These are phyloP conservation scores for Thalassaphorura encarpata DNA, from an alignment of 1,140 invertebrate species.

Conservation along the genomic window DNA sequence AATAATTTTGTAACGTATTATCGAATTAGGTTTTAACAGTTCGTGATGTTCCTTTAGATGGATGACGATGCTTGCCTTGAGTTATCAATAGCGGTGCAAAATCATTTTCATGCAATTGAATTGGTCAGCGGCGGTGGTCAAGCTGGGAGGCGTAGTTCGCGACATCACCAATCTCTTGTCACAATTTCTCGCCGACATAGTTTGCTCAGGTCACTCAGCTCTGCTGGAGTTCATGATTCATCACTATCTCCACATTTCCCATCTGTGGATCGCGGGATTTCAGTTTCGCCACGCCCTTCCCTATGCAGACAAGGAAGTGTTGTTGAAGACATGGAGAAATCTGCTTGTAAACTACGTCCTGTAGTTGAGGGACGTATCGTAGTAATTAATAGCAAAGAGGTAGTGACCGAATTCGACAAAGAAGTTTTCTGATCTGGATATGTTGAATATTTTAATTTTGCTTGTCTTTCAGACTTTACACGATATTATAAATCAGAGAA, in stretches of 20 bases:
- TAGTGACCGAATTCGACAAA: not conserved
- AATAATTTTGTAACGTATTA: no score
- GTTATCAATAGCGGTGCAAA: slow-evolving; percentile 67
- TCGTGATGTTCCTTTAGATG: slow-evolving; percentile 43
- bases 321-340: slow-evolving; percentile 62
- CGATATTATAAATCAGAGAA: slow-evolving; percentile 27
- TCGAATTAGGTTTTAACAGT: not conserved
- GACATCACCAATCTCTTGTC: slow-evolving; percentile 71
- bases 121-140: slow-evolving; percentile 51
- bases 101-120: slow-evolving; percentile 78
- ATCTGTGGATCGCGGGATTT: slow-evolving; percentile 35
- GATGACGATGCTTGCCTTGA: slow-evolving; percentile 71
- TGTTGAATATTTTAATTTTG: not conserved
- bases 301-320: slow-evolving; percentile 46
- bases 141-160: slow-evolving; percentile 51
- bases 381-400: slow-evolving; percentile 36
- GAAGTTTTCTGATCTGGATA: not conserved
- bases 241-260: slow-evolving; percentile 28
- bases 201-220: slow-evolving; percentile 53
- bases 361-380: slow-evolving; percentile 64
- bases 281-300: slow-evolving; percentile 35
- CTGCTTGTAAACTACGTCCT: slow-evolving; percentile 61
- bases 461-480: slow-evolving; percentile 12
- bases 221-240: slow-evolving; percentile 48
- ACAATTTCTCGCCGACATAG: slow-evolving; percentile 58